A percentile compares a stretch with the other conserved stretches of the same genome.
Evolutionary conservation across 2,113 vertebrate genomes (phyloP).

Genomic region (Empidonax alnorum): DNA sequence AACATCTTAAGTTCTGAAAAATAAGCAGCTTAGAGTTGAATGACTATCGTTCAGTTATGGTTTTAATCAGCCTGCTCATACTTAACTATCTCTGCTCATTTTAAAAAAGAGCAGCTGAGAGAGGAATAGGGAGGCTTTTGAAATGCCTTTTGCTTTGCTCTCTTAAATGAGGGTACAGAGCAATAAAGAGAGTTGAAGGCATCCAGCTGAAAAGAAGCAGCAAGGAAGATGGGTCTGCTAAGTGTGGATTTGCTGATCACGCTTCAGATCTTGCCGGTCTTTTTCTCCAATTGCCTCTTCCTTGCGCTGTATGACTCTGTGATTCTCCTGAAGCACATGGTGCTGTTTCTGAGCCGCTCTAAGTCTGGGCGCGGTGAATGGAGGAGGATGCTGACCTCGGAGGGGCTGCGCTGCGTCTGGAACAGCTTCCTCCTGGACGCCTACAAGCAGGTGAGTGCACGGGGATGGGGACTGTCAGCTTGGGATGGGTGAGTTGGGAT

Average conservation of each 20-base stretch:
- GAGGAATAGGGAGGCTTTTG: constrained; percentile 35
- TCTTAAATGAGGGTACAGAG: constrained; percentile 71
- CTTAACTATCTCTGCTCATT: constrained; percentile 65
- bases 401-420: constrained; percentile 94
- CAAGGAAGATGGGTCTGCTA: constrained; percentile 86
- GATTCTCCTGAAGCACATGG: constrained; percentile 90
- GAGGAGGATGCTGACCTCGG: constrained; percentile 94
- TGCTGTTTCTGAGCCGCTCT: constrained; percentile 86
- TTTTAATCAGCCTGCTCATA: constrained; percentile 59
- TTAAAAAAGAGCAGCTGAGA: constrained; percentile 53
- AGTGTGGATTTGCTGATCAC: constrained; percentile 93
- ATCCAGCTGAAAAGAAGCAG: constrained; percentile 51
- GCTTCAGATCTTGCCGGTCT: constrained; percentile 94
- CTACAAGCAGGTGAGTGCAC: constrained; percentile 91
- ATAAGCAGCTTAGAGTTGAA: constrained; percentile 65
- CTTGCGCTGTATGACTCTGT: constrained; percentile 95
- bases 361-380: constrained; percentile 84
- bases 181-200: constrained; percentile 60
- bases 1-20: constrained; percentile 71
- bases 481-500: background rate
- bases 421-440: constrained; percentile 96
- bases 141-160: constrained; percentile 59
- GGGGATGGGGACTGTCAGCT: background rate
- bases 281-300: constrained; percentile 98
- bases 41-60: constrained; percentile 54